Evolutionary conservation across 2,888 invertebrate genomes (phyloP), one percentile per base, ranked within the genome.

Genomic region (Drosophila algonquin): DNA sequence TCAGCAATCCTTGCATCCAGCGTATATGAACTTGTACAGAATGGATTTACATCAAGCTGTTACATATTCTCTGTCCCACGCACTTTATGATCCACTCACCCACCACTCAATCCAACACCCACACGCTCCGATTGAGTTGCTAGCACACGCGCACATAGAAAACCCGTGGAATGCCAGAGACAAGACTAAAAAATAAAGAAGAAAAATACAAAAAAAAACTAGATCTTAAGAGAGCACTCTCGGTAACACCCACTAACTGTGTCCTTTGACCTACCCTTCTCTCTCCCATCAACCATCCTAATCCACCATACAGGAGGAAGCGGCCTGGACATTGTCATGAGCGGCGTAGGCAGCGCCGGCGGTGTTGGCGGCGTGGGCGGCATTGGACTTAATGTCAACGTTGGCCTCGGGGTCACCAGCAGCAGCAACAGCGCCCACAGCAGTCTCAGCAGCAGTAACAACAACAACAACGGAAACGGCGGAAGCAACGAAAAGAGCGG

Each of bases 141-240:
- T 89, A 89, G 89, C 89, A 89, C 89, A 90, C 90, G 89, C 89
- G 89, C 89, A 89, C 90, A 80, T 80, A 69, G 75, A 80, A 82
- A 81, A 73, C 79, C 83, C 79, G 73, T 68, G 79, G 72, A 80
- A 86, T 53, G 64, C 67, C 64, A 65, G 64, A 67, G 54, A 47
- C 54, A 57, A 58, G 44, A 30, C 51, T 40, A 61, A 71, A 52
- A 48, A 51, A 50, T 21, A 21, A 45, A 61, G 45, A 16, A 30
- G 30, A 60, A 16, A n/a, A 30, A 40, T 10, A 56, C 32, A 21
- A 56, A n/a, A 30, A 40, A 56, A 44, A 21, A 56, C 47, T 58
- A 73, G 67, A 48, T 61, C 65, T 18, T 60, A 55, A 59, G 51
- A 16, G 27, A 60, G 44, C 40, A 55, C 14, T 40, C n/a, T 12